Conservation (phyloP, 2,113 vertebrate genomes). For the Spea bombifrons region DNA sequence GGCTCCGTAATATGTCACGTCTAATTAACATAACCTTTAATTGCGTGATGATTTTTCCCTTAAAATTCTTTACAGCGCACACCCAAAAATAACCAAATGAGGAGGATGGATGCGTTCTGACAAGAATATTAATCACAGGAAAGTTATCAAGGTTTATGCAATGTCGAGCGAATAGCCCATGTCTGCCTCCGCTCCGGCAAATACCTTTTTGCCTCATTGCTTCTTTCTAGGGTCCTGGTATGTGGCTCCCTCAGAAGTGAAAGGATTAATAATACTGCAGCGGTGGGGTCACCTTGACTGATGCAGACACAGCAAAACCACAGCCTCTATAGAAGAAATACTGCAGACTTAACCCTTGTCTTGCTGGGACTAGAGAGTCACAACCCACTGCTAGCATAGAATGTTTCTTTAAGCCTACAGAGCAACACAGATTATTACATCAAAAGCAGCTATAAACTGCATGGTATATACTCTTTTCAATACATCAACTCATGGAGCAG, state of each 20-base stretch:
- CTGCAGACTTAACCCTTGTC: slow-evolving; percentile 36
- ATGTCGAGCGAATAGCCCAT: slow-evolving; percentile 34
- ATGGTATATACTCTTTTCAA: too few relatives aligned
- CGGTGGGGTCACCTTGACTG: slow-evolving; percentile 41
- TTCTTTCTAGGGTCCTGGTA: slow-evolving; percentile 34
- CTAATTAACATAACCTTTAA: neutral
- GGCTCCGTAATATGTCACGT: neutral
- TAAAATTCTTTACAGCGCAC: neutral
- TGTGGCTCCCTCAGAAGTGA: slow-evolving; percentile 44
- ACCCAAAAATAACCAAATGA: neutral
- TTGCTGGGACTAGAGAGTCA: neutral
- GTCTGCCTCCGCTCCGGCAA: slow-evolving; percentile 24
- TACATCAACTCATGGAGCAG: too few relatives aligned
- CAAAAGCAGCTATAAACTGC: too few relatives aligned
- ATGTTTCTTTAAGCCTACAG: neutral
- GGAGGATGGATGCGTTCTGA: neutral
- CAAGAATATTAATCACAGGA: slow-evolving; percentile 20
- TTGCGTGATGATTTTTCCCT: neutral
- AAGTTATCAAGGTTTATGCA: slow-evolving; percentile 30
- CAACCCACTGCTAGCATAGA: neutral
- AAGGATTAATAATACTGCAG: slow-evolving; percentile 47
- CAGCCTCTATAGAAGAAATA: slow-evolving; percentile 35
- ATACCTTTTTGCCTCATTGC: slow-evolving; percentile 42
- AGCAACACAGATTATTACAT: neutral
- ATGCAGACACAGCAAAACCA: slow-evolving; percentile 43